phyloP scores from a whole-genome alignment of 2,888 invertebrate species.

The Trichopria drosophilae region DNA sequence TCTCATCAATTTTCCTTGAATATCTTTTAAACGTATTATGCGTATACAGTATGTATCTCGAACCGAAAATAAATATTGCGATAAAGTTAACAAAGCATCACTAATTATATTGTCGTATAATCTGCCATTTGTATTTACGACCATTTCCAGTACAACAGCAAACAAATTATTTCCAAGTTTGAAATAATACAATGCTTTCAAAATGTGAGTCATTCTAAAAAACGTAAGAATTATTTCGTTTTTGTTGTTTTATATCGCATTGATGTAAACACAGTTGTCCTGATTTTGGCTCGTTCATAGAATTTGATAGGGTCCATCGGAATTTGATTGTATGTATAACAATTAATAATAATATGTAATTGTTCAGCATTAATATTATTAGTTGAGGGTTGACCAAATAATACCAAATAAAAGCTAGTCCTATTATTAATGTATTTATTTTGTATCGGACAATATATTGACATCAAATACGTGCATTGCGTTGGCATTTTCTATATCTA shows the following conservation, averaged over 20 bases:
- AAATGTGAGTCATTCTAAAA: conserved; percentile 1
- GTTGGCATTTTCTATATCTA: conserved; percentile 16
- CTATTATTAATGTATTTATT: not conserved
- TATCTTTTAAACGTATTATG: not conserved
- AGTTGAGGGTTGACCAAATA: no score
- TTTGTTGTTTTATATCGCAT: conserved; percentile 5
- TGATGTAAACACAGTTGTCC: conserved; percentile 3
- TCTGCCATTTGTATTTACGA: not conserved
- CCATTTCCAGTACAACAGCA: not conserved
- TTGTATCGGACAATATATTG: conserved; percentile 4
- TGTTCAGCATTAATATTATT: no score
- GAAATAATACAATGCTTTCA: conserved; percentile 2
- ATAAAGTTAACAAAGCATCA: not conserved
- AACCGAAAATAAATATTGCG: not conserved
- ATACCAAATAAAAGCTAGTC: no score
- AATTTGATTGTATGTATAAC: no score
- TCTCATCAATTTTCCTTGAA: not conserved
- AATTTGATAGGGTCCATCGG: no score
- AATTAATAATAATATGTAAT: no score
- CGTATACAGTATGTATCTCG: not conserved
- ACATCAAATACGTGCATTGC: conserved; percentile 11
- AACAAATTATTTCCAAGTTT: not conserved
- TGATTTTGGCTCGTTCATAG: not conserved
- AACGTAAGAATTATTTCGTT: conserved; percentile 2
- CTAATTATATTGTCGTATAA: not conserved